Percentiles rank a stretch among this genome's conserved stretches.
phyloP scores from a whole-genome alignment of 2,113 vertebrate genomes.

The Pygoscelis antarcticus region DNA sequence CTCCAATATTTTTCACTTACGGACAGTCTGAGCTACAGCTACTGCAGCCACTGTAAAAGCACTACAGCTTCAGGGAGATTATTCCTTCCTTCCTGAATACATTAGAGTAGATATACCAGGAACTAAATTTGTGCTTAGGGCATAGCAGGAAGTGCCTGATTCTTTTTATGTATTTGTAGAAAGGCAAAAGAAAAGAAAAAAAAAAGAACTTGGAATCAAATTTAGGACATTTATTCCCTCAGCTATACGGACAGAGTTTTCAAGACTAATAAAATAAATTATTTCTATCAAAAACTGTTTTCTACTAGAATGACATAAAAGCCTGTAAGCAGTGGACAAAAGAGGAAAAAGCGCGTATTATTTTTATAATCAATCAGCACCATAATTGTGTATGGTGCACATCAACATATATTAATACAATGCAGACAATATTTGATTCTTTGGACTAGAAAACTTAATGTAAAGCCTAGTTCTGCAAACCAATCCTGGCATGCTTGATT shows the following conservation, averaged over 20 bases:
- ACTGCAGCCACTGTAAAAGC: conserved; percentile 16
- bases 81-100: conserved; percentile 55
- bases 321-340: neutral
- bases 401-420: neutral
- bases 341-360: neutral
- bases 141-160: conserved; percentile 1
- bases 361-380: neutral
- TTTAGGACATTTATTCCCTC: neutral
- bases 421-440: neutral
- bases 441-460: neutral
- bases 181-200: neutral
- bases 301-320: neutral
- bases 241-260: neutral
- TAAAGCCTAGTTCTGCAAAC: neutral
- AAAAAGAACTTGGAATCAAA: neutral
- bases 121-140: conserved; percentile 9
- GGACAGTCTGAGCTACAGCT: neutral
- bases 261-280: neutral
- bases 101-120: neutral
- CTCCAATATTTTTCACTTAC: neutral
- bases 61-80: neutral
- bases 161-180: neutral
- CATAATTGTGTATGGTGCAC: neutral
- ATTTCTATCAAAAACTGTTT: neutral
- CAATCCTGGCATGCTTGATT: neutral